Evolutionary conservation across 2,113 vertebrate species (phyloP), one percentile per base, ranked within the genome.

Genomic region (Kobus ellipsiprymnus): DNA sequence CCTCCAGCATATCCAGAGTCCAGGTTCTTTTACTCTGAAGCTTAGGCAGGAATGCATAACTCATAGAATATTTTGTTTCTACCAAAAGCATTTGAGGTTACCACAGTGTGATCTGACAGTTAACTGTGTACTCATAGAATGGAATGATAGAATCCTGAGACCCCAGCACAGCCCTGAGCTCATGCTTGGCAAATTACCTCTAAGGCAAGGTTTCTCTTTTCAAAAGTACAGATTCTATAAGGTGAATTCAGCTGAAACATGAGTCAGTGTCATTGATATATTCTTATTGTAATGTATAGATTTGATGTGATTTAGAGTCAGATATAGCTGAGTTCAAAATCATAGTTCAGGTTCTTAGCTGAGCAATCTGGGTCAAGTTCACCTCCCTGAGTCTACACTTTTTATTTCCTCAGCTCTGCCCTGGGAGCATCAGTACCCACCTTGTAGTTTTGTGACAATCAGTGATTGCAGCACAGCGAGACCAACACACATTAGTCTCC

Each of bases 1-100:
- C 5, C 21, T 57, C 6, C 1, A 2, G 0, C 11, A 44, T 46
- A 6, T 21, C 14, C 30, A 55, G 8, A 1, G n/a, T 74, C n/a
- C 9, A 48, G 33, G 52, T 84, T 83, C 33, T 64, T 92, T 90
- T 44, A 46, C 27, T 64, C n/a, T 29, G 16, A 16, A 60, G 30
- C 3, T 30, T 64, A 25, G 3, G 11, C 23, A 46, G 7, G 48
- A 54, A 21, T 44, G 46, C 16, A 23, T 82, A 36, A 67, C 8
- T 88, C 29, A 27, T 0, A 91, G 2, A 54, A 7, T 7, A 33
- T 50, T 55, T 46, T 71, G 17, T 80, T 87, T 82, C n/a, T 25
- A 40, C 12, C 6, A 19, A 46, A 85, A 78, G 27, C 64, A 59
- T 36, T 92, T 62, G 13, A 74, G 8, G 8, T 86, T 83, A 67